These are phyloP conservation scores for Luscinia luscinia DNA, from an alignment of 2,797 vertebrate genomes.

Conservation along the genomic window DNA sequence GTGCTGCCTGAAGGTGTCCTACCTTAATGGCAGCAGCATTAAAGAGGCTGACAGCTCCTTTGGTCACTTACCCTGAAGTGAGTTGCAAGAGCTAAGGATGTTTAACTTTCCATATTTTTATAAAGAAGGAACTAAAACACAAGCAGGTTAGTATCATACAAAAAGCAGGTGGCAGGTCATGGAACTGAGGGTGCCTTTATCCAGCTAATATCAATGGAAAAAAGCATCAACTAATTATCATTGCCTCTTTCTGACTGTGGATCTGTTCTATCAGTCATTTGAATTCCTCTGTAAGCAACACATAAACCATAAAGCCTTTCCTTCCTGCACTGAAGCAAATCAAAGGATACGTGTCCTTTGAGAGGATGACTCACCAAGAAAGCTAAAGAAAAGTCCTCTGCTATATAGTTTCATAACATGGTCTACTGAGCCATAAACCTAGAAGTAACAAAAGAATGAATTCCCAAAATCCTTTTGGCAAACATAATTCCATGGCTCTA, in stretches of 20 bases:
- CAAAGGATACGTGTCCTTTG: conserved; percentile 24
- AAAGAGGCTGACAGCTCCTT: background rate
- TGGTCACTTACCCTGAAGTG: background rate
- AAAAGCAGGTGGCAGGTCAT: background rate
- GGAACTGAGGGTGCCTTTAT: background rate
- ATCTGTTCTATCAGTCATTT: background rate
- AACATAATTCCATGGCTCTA: background rate
- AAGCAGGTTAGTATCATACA: background rate
- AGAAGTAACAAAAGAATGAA: conserved; percentile 26
- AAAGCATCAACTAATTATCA: background rate
- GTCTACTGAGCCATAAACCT: background rate
- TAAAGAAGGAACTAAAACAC: background rate
- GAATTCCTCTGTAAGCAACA: background rate
- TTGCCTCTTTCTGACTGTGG: background rate
- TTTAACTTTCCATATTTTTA: background rate
- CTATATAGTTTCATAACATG: background rate
- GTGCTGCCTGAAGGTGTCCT: background rate
- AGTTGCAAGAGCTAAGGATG: background rate
- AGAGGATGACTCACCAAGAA: conserved; percentile 35
- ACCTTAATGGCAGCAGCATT: background rate
- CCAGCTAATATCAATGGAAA: background rate
- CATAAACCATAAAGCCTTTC: background rate
- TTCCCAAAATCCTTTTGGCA: background rate
- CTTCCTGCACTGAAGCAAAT: background rate
- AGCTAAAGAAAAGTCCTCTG: background rate